phyloP scores from a whole-genome alignment of 92 coral and sea anemone species.

The Metridium senile region DNA sequence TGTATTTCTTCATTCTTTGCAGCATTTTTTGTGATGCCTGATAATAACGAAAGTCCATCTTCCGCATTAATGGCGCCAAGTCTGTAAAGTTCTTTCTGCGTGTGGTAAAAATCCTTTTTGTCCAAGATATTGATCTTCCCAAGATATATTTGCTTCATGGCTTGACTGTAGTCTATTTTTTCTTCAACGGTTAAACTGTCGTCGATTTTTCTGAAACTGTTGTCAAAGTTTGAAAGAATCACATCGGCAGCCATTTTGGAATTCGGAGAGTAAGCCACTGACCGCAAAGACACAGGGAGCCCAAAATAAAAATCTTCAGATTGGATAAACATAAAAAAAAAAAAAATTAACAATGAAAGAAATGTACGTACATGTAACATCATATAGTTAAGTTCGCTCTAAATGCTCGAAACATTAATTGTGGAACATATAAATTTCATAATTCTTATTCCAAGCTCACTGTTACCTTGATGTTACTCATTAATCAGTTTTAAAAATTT shows the following conservation, averaged over 20 bases:
- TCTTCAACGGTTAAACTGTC: neutral
- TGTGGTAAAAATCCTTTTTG: neutral
- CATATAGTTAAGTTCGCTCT: too few species aligned
- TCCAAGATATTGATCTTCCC: neutral
- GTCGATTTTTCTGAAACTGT: neutral
- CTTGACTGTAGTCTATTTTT: neutral
- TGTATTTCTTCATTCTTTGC: slow-evolving; percentile 24
- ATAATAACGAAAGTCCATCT: slow-evolving; percentile 1
- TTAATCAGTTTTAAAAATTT: too few species aligned
- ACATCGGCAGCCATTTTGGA: slow-evolving; percentile 12
- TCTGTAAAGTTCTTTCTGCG: neutral
- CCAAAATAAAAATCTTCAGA: too few species aligned
- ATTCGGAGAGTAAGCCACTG: neutral
- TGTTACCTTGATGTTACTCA: too few species aligned
- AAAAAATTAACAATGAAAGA: too few species aligned
- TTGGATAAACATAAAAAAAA: too few species aligned
- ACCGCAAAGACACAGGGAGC: neutral
- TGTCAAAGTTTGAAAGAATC: neutral
- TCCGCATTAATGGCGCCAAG: neutral
- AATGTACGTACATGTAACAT: too few species aligned
- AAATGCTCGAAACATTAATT: too few species aligned
- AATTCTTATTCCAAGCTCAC: too few species aligned
- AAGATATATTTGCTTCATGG: neutral
- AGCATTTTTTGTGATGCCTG: slow-evolving; percentile 44
- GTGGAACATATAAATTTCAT: too few species aligned